A percentile compares a stretch with the other conserved stretches of the same genome.
phyloP scores from a whole-genome alignment of 2,113 vertebrate species.

The Carassius carassius region DNA sequence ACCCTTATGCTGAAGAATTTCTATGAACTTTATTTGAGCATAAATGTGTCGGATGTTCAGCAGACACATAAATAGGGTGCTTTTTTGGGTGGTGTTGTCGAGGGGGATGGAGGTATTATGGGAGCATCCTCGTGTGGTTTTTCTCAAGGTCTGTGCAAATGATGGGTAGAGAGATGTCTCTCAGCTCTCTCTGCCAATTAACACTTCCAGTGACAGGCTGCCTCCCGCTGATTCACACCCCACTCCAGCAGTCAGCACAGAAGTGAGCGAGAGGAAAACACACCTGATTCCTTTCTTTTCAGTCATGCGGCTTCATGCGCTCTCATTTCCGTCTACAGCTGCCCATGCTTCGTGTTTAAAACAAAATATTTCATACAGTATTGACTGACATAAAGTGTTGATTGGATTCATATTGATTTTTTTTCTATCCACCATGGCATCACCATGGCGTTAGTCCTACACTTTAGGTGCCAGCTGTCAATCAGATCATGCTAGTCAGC shows the following conservation, averaged over 20 bases:
- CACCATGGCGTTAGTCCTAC: constrained; percentile 8
- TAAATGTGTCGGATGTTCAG: neutral
- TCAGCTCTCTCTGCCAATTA: constrained; percentile 93
- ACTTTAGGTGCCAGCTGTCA: constrained; percentile 41
- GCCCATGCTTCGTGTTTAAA: neutral
- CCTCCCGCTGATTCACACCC: constrained; percentile 80
- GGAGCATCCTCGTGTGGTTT: neutral
- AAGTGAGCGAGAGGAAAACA: constrained; percentile 61
- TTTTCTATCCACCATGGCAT: too few species aligned
- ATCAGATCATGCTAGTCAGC: constrained; percentile 21
- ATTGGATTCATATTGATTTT: constrained; percentile 5
- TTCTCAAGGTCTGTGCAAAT: constrained; percentile 76
- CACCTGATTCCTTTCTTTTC: constrained; percentile 56
- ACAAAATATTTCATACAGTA: neutral
- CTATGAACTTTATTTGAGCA: neutral
- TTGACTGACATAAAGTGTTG: neutral
- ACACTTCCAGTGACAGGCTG: constrained; percentile 90
- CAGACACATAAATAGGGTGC: neutral
- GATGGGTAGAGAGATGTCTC: constrained; percentile 81
- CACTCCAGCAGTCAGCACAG: constrained; percentile 35
- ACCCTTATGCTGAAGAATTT: neutral
- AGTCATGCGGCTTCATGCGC: neutral
- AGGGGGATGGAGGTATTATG: neutral
- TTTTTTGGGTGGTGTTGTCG: neutral
- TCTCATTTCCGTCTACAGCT: neutral